Conservation (phyloP, 1,140 invertebrate species). For the Eupristina koningsbergeri region DNA sequence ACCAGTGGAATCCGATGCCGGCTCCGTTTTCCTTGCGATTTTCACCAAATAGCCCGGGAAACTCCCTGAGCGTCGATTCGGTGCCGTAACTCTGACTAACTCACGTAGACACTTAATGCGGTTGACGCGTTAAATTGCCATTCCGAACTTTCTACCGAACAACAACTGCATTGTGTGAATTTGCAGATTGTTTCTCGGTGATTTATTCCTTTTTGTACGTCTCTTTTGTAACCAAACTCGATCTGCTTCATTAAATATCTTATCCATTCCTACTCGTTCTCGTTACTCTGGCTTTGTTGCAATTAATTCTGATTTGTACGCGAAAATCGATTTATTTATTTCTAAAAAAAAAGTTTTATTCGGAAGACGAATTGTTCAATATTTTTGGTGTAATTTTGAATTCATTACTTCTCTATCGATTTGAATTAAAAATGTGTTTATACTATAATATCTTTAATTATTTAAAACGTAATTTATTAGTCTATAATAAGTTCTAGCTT, state of each 20-base stretch:
- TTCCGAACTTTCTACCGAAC: neutral
- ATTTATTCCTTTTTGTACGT: neutral
- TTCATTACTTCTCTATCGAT: too few relatives aligned
- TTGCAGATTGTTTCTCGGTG: neutral
- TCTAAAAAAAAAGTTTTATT: too few relatives aligned
- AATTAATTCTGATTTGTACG: neutral
- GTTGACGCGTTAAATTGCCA: neutral
- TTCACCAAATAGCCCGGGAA: neutral
- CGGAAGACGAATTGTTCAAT: too few relatives aligned
- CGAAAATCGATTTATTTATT: too few relatives aligned
- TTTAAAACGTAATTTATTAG: too few relatives aligned
- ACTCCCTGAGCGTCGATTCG: neutral
- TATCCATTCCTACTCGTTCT: too few relatives aligned
- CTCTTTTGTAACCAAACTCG: neutral
- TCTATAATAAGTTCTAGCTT: too few relatives aligned
- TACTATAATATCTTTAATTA: too few relatives aligned
- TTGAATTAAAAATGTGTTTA: too few relatives aligned
- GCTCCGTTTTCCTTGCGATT: constrained; percentile 24
- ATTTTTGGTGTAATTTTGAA: too few relatives aligned
- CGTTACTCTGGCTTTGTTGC: too few relatives aligned
- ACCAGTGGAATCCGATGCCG: neutral
- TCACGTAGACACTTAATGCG: neutral
- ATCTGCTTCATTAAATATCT: neutral
- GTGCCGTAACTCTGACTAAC: neutral
- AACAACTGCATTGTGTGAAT: neutral